Conservation (phyloP, 1,140 invertebrate species). For the Bradysia coprophila region DNA sequence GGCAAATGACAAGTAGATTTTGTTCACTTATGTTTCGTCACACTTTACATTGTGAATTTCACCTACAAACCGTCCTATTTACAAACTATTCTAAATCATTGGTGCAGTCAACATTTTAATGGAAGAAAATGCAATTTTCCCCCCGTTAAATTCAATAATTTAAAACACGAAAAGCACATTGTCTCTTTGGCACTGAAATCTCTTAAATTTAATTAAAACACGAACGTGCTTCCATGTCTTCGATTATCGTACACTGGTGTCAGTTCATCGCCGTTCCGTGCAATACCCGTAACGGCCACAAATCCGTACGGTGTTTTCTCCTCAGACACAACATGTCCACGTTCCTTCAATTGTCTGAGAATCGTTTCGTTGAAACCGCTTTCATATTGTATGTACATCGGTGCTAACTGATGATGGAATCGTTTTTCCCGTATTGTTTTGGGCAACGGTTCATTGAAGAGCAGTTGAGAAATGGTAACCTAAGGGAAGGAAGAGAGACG, state of each 20-base stretch:
- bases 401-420: neutral
- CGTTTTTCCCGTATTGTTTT: neutral
- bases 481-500: neutral
- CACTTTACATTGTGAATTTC: too few species aligned
- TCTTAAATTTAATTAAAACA: too few species aligned
- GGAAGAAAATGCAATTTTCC: too few species aligned
- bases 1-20: too few species aligned
- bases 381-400: neutral
- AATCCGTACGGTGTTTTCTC: neutral
- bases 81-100: too few species aligned
- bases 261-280: neutral
- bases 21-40: too few species aligned
- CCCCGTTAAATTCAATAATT: too few species aligned
- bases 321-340: neutral
- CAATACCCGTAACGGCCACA: neutral
- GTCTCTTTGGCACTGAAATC: too few species aligned
- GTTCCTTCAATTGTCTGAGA: neutral
- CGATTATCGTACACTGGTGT: neutral
- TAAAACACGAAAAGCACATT: too few species aligned
- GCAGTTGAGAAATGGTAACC: neutral
- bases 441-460: neutral
- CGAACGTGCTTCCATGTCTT: neutral
- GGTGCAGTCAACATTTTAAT: too few species aligned
- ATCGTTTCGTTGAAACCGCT: neutral
- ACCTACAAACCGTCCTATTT: too few species aligned